Evolutionary conservation across 2,113 vertebrate species (phyloP).

Genomic region (Gallinago paraguaiae): DNA sequence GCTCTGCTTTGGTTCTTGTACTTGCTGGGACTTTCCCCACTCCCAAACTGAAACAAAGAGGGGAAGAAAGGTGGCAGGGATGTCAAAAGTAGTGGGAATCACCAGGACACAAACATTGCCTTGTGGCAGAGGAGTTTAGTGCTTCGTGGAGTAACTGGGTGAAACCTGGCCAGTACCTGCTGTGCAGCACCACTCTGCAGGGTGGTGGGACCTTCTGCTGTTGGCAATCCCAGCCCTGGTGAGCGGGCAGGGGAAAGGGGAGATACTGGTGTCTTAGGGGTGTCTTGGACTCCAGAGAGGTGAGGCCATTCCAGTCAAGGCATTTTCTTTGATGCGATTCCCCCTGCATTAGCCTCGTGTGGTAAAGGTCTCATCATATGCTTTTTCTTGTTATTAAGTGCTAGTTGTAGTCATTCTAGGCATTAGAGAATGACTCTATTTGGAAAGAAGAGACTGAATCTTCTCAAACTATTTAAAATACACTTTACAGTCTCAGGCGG

Average conservation of each 20-base stretch:
- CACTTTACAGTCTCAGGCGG: background rate
- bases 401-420: background rate
- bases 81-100: background rate
- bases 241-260: background rate
- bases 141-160: background rate
- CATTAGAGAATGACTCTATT: background rate
- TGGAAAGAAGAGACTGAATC: background rate
- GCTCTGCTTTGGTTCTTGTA: background rate
- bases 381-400: background rate
- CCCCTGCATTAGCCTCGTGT: background rate
- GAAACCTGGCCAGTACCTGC: background rate
- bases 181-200: background rate
- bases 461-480: background rate
- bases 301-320: background rate
- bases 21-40: background rate
- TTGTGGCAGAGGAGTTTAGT: background rate
- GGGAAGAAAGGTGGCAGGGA: background rate
- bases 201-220: background rate
- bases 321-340: background rate
- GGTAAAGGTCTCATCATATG: background rate
- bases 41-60: background rate
- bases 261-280: background rate
- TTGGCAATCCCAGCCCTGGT: background rate
- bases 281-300: background rate
- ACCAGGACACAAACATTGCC: rapidly evolving